Base-by-base conservation (phyloP, 2,888 invertebrate genomes). In the Anoplius nigerrimus region DNA sequence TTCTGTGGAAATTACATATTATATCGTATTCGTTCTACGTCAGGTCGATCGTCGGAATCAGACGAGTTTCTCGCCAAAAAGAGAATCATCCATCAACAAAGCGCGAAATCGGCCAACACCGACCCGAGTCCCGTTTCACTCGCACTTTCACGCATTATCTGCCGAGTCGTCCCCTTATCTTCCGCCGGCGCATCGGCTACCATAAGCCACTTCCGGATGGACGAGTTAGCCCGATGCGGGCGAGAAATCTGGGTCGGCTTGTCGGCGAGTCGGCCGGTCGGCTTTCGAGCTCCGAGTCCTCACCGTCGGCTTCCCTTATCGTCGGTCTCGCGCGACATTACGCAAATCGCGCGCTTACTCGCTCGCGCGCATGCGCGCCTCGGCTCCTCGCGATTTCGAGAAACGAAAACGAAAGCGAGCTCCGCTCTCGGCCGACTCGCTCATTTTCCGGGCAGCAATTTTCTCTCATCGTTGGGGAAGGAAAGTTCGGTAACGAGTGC, bases 71-170 rank as follows among this genome's bases (percentile, higher is more conserved):
- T 1, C 34, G 34, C 34, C 8, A 34, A 34, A 34, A 34, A 3
- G 4, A 8, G 34, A 34, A 1, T 34, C 11, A 1, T 11, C 34
- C 34, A 13, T 1, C 34, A 6, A 4, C 3, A 24, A 34, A 1
- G 4, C 34, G 34, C 34, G 11, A 34, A 34, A 34, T 34, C 34
- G 34, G 24, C 24, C 6, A 4, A 24, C 24, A 6, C 24, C 24
- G 24, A 13, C 34, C 34, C 11, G 6, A 3, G 11, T 13, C 6
- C 11, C 27, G 22, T 66, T 81, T 82, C 79, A 84, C 84, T 84
- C 78, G 75, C 83, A 74, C 84, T 84, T 85, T 84, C 84, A 72
- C 80, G 75, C 68, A 79, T 80, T 85, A 84, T 84, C 82, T 76
- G 53, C 73, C 59, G 69, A 66, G 63, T 60, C 62, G 43, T 51